Evolutionary conservation across 1,140 invertebrate species (phyloP), one percentile per base, ranked within the genome.

Genomic region (Ostrea edulis): DNA sequence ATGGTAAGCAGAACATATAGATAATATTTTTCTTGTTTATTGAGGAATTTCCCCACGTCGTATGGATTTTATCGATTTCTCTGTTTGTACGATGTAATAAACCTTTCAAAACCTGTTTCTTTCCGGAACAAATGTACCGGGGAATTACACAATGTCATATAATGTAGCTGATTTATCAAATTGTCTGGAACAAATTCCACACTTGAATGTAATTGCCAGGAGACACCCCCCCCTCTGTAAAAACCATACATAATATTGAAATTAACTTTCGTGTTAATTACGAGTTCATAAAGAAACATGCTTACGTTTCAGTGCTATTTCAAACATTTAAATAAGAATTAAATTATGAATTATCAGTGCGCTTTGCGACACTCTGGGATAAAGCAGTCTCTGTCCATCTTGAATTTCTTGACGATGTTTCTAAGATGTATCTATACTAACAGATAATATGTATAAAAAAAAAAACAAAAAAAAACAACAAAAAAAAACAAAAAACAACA

Each of bases 31-130:
- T 44, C 35, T 44, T 44, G 1, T 44, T 44, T 44, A 1, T 44
- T 77, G 29, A 9, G 35, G 35, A 77, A 25, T 14, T 77, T 25
- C 35, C 35, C 14, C 14, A 25, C 68, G 25, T 77, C 11, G 25
- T 29, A 77, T 77, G 25, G 68, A 77, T 77, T 77, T 77, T 77
- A 77, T 77, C 35, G 68, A 77, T 71, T 71, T 29, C 55, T 14
- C 5, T 62, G 5, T n/a, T 5, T 62, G 7, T 20, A 7, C 55
- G 17, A 17, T 20, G n/a, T 62, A 17, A 20, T 20, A 20, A 20
- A n/a, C n/a, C 17, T 20, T 20, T n/a, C 17, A 20, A 62, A 62
- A 77, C 29, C 14, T 29, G 14, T 35, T 14, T 25, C 68, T 29
- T 77, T 25, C 68, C 14, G 29, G 22, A 29, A 77, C 12, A 35